phyloP scores from a whole-genome alignment of 2,888 invertebrate species.

The Sphaerophoria taeniata region DNA sequence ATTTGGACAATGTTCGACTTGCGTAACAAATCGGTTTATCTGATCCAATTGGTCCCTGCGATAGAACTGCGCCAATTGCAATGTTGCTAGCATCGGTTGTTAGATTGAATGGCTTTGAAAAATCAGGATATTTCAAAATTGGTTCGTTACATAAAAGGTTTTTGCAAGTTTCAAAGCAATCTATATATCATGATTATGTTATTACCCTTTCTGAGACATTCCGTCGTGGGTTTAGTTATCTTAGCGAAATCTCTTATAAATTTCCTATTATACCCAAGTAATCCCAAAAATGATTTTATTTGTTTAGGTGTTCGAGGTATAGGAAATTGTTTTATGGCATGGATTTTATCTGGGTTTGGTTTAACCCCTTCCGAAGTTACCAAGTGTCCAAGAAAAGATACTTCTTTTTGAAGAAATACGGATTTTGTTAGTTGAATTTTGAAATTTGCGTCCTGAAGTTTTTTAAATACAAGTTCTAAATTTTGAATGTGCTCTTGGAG shows the following conservation, averaged over 20 bases:
- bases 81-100: constrained; percentile 62
- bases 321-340: constrained; percentile 20
- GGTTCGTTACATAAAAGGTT: constrained; percentile 25
- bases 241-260: constrained; percentile 20
- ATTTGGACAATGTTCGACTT: constrained; percentile 75
- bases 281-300: background rate
- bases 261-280: too few species aligned
- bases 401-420: constrained; percentile 40
- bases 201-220: constrained; percentile 17
- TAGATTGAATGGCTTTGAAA: constrained; percentile 56
- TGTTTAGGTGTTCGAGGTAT: constrained; percentile 12
- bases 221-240: constrained; percentile 20
- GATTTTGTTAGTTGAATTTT: constrained; percentile 7
- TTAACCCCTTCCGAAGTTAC: constrained; percentile 19
- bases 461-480: constrained; percentile 7
- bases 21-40: constrained; percentile 77
- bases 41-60: constrained; percentile 50
- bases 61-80: constrained; percentile 61
- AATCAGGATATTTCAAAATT: constrained; percentile 47
- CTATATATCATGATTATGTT: background rate
- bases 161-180: constrained; percentile 12
- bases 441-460: constrained; percentile 13
- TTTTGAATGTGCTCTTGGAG: constrained; percentile 29
- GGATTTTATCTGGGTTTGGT: constrained; percentile 15
- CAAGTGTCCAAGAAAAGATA: constrained; percentile 19